Evolutionary conservation across 2,888 invertebrate species (phyloP).

Genomic region (Campaea margaritaria): DNA sequence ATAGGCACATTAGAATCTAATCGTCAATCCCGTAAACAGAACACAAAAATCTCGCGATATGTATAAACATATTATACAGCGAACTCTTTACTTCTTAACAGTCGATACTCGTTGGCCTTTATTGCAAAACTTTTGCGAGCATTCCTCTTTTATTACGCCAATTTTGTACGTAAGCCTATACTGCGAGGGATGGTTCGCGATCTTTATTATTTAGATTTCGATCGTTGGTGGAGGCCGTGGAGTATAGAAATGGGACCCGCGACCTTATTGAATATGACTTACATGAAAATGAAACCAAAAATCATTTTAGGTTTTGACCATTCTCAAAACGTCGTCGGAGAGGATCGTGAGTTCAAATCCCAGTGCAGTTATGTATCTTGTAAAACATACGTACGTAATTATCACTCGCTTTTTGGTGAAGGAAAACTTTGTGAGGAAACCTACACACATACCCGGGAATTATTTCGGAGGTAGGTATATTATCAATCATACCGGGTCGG

Average conservation of each 20-base stretch:
- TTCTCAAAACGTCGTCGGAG: no score
- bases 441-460: no score
- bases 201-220: slow-evolving; percentile 84
- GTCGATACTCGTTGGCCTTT: slow-evolving; percentile 83
- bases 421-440: no score
- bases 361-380: no score
- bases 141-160: slow-evolving; percentile 85
- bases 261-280: no score
- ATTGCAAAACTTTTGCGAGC: slow-evolving; percentile 84
- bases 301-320: background rate
- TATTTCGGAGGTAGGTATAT: no score
- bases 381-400: no score
- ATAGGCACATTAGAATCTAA: no score
- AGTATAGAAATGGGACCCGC: slow-evolving; percentile 1
- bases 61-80: slow-evolving; percentile 40
- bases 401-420: no score
- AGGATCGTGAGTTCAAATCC: no score
- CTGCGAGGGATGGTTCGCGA: slow-evolving; percentile 67
- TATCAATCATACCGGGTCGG: no score
- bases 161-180: slow-evolving; percentile 84
- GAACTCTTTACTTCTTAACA: slow-evolving; percentile 84
- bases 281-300: background rate
- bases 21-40: no score
- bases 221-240: slow-evolving; percentile 52
- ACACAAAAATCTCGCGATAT: slow-evolving; percentile 40